phyloP scores from a whole-genome alignment of 2,797 vertebrate genomes.

The Coregonus suidteri region DNA sequence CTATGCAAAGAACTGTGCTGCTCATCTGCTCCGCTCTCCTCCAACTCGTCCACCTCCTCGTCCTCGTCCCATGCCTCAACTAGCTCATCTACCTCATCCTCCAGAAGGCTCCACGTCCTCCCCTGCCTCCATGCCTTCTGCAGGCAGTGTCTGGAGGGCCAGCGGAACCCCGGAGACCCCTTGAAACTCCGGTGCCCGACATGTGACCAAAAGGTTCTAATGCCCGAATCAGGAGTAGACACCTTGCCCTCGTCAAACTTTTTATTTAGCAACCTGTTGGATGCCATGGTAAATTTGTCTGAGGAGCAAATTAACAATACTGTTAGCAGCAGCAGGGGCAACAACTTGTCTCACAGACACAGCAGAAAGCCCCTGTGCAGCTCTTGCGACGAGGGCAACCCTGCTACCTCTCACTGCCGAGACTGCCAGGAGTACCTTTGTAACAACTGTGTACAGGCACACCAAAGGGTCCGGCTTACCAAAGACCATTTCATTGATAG shows the following conservation, averaged over 20 bases:
- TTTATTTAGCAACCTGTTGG: constrained; percentile 84
- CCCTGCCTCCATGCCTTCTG: constrained; percentile 87
- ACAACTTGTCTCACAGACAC: constrained; percentile 47
- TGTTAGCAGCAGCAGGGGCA: constrained; percentile 54
- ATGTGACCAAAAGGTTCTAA: constrained; percentile 84
- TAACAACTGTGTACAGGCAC: constrained; percentile 85
- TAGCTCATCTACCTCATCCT: constrained; percentile 73
- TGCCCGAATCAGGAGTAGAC: constrained; percentile 83
- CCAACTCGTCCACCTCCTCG: constrained; percentile 82
- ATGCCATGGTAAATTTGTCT: constrained; percentile 78
- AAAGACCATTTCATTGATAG: constrained; percentile 88
- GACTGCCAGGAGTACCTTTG: constrained; percentile 88
- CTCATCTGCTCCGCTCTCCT: constrained; percentile 83
- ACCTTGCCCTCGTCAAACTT: constrained; percentile 83
- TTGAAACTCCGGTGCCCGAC: constrained; percentile 83
- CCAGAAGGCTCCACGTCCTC: constrained; percentile 81
- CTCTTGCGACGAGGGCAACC: constrained; percentile 84
- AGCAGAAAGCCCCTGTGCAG: constrained; percentile 73
- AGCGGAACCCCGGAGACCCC: constrained; percentile 72
- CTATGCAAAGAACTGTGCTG: constrained; percentile 87
- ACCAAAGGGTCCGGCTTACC: constrained; percentile 85
- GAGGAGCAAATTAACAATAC: constrained; percentile 73
- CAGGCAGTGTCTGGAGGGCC: constrained; percentile 84
- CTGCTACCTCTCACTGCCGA: constrained; percentile 82
- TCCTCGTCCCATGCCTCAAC: constrained; percentile 81